These are phyloP conservation scores for Lipophrys pholis DNA, from an alignment of 2,113 vertebrate genomes.

Conservation along the genomic window DNA sequence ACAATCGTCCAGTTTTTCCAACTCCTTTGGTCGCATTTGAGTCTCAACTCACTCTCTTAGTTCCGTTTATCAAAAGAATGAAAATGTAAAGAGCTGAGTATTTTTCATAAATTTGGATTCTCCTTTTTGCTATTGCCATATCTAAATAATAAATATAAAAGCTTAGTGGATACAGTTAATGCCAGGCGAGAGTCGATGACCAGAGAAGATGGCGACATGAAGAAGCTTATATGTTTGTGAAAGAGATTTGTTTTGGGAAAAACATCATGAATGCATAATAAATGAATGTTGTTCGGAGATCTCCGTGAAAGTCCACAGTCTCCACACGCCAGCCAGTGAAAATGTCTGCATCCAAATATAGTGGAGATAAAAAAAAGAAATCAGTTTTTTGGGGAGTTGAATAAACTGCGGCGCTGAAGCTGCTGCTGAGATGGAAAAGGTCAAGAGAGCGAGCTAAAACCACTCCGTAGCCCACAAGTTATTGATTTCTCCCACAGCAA, in stretches of 20 bases:
- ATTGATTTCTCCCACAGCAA: conserved; percentile 76
- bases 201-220: background rate
- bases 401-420: conserved; percentile 45
- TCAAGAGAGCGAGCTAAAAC: conserved; percentile 71
- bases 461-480: conserved; percentile 71
- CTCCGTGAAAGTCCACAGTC: conserved; percentile 6
- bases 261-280: background rate
- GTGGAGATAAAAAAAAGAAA: conserved; percentile 20
- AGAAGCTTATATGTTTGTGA: background rate
- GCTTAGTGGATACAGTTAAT: background rate
- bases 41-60: too few species aligned
- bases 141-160: too few species aligned
- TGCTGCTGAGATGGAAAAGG: conserved; percentile 63
- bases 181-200: too few species aligned
- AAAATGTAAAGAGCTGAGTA: too few species aligned
- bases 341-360: conserved; percentile 61
- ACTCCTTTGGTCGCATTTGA: too few species aligned
- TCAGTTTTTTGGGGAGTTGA: conserved; percentile 47
- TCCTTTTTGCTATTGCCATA: too few species aligned
- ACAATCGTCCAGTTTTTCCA: too few species aligned
- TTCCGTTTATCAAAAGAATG: too few species aligned
- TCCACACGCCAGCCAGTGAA: conserved; percentile 6
- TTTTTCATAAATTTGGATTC: too few species aligned
- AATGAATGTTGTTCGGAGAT: conserved; percentile 5
- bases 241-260: conserved; percentile 17